Conservation (phyloP, 2,797 vertebrate genomes). For the Spinus pinus region DNA sequence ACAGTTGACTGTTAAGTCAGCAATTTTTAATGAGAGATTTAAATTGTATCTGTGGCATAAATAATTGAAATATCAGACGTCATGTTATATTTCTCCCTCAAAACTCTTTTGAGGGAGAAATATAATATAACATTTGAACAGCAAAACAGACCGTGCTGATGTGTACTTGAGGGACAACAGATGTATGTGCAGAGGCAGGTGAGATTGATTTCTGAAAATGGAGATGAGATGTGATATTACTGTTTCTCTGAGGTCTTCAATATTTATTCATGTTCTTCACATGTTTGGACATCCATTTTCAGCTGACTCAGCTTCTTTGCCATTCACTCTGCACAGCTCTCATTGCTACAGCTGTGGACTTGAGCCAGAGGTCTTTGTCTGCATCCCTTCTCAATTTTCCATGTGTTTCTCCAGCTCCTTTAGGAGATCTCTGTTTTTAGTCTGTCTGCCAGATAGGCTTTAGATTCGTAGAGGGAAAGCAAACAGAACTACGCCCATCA, state of each 20-base stretch:
- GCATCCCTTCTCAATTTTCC: background rate
- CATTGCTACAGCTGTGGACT: background rate
- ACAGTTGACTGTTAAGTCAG: background rate
- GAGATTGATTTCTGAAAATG: background rate
- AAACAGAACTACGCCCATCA: background rate
- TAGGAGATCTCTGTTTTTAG: background rate
- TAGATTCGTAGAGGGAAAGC: background rate
- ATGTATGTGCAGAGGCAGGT: background rate
- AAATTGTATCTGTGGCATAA: background rate
- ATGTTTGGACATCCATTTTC: background rate
- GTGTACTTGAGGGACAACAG: background rate
- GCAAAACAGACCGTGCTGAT: background rate
- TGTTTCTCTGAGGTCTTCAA: background rate
- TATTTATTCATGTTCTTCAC: background rate
- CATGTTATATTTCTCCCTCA: background rate
- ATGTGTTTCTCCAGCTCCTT: background rate
- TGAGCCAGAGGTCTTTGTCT: background rate
- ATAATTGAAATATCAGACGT: background rate
- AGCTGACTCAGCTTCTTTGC: background rate
- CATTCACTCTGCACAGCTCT: accelerated
- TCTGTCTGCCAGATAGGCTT: background rate
- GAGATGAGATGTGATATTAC: background rate
- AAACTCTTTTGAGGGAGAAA: background rate
- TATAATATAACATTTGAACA: background rate
- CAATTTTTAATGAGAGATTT: background rate